These are phyloP conservation scores for Silurus asotus DNA, from an alignment of 2,113 vertebrate genomes.

Conservation along the genomic window DNA sequence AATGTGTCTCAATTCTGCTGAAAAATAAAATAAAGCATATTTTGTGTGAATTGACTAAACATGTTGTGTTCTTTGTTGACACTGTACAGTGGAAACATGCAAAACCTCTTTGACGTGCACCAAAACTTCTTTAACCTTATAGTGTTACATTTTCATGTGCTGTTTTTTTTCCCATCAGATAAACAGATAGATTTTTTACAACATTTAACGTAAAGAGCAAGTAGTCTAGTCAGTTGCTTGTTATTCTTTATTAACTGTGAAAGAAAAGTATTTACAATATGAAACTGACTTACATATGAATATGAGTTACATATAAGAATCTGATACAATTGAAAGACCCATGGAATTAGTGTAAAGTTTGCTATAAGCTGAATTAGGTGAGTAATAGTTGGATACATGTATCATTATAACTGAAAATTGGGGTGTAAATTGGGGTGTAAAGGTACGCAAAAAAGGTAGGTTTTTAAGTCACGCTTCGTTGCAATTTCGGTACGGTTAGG, in stretches of 20 bases:
- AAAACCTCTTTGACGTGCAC: background rate
- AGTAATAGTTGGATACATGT: background rate
- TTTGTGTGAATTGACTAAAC: background rate
- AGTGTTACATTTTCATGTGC: background rate
- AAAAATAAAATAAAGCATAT: background rate
- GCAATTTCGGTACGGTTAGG: too few relatives aligned
- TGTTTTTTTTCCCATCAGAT: background rate
- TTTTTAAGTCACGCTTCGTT: too few relatives aligned
- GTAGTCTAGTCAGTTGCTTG: background rate
- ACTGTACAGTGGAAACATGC: background rate
- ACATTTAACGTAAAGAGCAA: background rate
- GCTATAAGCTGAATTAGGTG: background rate
- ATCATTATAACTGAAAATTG: background rate
- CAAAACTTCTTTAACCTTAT: background rate
- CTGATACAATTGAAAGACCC: background rate
- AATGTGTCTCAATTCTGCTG: background rate
- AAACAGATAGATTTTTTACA: background rate
- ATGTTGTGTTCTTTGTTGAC: background rate
- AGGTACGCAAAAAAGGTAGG: too few relatives aligned
- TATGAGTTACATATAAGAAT: background rate
- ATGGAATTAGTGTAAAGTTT: background rate
- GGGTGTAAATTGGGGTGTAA: too few relatives aligned
- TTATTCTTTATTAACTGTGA: background rate
- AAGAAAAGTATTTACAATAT: too few relatives aligned
- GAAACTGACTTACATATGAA: too few relatives aligned